A percentile compares a stretch with the other conserved stretches of the same genome.
phyloP scores from a whole-genome alignment of 2,888 invertebrate genomes.

The Cheiracanthium punctorium region DNA sequence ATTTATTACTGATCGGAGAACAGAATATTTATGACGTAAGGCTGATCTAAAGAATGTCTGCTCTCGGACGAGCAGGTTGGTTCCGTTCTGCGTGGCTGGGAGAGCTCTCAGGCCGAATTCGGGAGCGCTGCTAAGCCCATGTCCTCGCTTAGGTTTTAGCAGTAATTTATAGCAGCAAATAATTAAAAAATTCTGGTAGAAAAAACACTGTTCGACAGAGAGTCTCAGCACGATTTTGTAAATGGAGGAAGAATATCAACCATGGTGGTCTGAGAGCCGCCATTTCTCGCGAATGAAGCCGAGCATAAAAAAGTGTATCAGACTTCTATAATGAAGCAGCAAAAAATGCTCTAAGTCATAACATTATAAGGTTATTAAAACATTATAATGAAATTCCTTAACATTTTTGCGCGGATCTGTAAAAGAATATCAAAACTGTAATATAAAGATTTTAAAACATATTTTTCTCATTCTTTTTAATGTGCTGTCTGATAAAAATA shows the following conservation, averaged over 20 bases:
- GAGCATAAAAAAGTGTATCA: background rate
- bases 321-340: background rate
- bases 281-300: background rate
- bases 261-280: constrained; percentile 39
- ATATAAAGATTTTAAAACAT: no score
- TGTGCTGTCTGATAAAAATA: no score
- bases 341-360: background rate
- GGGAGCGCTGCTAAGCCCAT: constrained; percentile 45
- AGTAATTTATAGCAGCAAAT: constrained; percentile 63
- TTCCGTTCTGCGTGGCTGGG: constrained; percentile 23
- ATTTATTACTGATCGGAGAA: no score
- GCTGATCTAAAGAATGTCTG: no score
- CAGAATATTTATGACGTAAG: no score
- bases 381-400: background rate
- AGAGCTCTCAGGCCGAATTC: constrained; percentile 35
- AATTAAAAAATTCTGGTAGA: constrained; percentile 60
- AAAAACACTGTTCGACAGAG: constrained; percentile 49
- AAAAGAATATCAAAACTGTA: no score
- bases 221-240: constrained; percentile 61
- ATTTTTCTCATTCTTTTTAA: no score
- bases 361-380: background rate
- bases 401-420: no score
- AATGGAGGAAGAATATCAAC: constrained; percentile 40
- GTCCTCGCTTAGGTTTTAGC: constrained; percentile 52
- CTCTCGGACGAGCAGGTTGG: background rate